These are phyloP conservation scores for Chionoecetes opilio DNA, from an alignment of 1,140 invertebrate genomes.

Conservation along the genomic window DNA sequence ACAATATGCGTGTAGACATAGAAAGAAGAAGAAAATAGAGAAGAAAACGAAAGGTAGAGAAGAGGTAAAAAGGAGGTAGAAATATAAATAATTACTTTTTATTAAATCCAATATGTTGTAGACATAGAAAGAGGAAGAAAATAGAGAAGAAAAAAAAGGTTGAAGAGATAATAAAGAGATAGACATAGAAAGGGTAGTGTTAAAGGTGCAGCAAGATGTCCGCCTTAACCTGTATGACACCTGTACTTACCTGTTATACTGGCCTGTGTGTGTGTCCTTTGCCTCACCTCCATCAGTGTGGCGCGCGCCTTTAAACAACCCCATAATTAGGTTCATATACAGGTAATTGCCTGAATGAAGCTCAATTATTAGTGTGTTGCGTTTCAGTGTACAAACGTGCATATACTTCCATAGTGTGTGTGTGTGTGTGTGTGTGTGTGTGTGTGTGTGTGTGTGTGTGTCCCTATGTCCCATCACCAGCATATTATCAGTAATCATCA, in stretches of 20 bases:
- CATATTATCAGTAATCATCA: too few relatives aligned
- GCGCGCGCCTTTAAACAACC: neutral
- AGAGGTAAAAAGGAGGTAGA: too few relatives aligned
- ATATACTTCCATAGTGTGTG: neutral
- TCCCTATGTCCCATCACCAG: neutral
- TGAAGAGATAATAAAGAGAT: too few relatives aligned
- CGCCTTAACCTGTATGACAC: neutral
- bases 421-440: neutral
- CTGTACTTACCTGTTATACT: neutral
- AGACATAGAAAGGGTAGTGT: too few relatives aligned
- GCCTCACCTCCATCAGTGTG: neutral
- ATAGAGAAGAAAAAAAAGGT: too few relatives aligned
- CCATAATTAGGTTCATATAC: neutral
- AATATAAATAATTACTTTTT: too few relatives aligned
- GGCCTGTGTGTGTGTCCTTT: neutral
- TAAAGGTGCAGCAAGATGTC: too few relatives aligned
- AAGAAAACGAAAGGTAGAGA: too few relatives aligned
- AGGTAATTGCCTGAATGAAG: conserved; percentile 20
- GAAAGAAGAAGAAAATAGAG: too few relatives aligned
- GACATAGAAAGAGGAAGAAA: too few relatives aligned
- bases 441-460: neutral
- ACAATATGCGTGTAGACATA: too few relatives aligned
- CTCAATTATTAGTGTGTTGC: neutral
- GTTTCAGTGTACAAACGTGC: neutral
- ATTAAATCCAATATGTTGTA: too few relatives aligned